Base-by-base conservation (phyloP, 2,888 invertebrate genomes). In the Drosophila ochracea region DNA sequence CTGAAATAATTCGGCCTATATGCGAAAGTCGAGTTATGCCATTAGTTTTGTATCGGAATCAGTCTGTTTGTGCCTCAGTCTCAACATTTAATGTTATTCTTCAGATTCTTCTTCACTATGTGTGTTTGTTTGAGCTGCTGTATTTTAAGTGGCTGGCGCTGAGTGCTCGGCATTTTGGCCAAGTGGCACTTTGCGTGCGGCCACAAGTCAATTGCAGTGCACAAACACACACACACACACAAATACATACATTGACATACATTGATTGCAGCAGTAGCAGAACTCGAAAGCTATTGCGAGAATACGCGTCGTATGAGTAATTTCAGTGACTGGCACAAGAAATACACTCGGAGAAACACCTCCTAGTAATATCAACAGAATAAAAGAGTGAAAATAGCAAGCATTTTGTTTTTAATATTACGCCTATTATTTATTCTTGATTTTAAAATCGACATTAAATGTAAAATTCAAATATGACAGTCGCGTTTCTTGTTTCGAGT, bases 161-260 rank as follows among this genome's bases (percentile, higher is more conserved):
- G 63, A 78, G 87, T 78, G 78, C 75, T 78, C 65, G 52, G 64
- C 84, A 76, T 89, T 89, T 90, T 86, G 66, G 90, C 71, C 76
- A 71, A 83, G 84, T 61, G 76, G 78, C 87, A 86, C 89, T 85
- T 86, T 72, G 90, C 78, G 52, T 74, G 70, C 58, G 68, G 73
- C 71, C 84, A 78, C 79, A 87, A 80, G 80, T 88, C 86, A 85
- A 85, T 78, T 86, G 83, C 57, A 69, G n/a, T 60, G 73, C 64
- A 86, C 54, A 66, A 54, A 50, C 19, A 59, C 16, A 55, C 13
- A 37, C 19, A 55, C 13, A 37, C 19, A 37, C 37, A 3, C 37
- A 13, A 0, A 35, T 4, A 35, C 35, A 57, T 10, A 37, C 47
- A 41, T 11, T 62, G 7, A 41, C n/a, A 47, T 21, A 43, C 28